Base-by-base conservation (phyloP, 1,140 invertebrate species). In the Chironomus tepperi region DNA sequence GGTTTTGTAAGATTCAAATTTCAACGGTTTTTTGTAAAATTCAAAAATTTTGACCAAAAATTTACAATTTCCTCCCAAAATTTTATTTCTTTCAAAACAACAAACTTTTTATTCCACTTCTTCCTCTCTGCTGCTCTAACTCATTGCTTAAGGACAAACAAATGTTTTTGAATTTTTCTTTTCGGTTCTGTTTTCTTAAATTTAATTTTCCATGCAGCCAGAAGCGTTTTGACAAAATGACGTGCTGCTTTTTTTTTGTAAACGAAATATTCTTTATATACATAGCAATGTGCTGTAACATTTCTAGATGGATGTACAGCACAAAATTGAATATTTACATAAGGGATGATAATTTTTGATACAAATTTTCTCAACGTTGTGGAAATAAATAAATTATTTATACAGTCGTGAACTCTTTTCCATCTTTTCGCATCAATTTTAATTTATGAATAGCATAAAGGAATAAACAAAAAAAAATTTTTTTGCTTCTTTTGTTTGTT, bases 261-360 rank as follows among this genome's bases (percentile, higher is more conserved):
- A 57, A 57, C n/a, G 47, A n/a, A 57, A 10, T 12, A n/a, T 10
- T 57, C 2, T 47, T 1, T 47, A 15, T 47, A 15, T 47, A 47
- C 43, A 9, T 57, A 15, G 24, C 24, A 34, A 34, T 34, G 24
- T 34, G 12, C 47, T 15, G 7, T 57, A n/a, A 57, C n/a, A n/a
- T n/a, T n/a, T 57, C 47, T 15, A 57, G 47, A 57, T 5, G n/a
- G 47, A 57, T 12, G n/a, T n/a, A 15, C 10, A 2, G 47, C 12
- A 12, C 47, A 57, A 57, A 57, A 57, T 12, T 57, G 47, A 57
- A 57, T 57, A 57, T 57, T 57, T 57, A 57, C 47, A 57, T 57
- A 57, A 57, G 47, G 47, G 47, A 57, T 57, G 47, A 57, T 57
- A n/a, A 15, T 57, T 47, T 57, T 57, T 12, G 47, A 57, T 57